These are phyloP conservation scores for Gymnorhina tibicen DNA, from an alignment of 2,113 vertebrate species.

Conservation along the genomic window DNA sequence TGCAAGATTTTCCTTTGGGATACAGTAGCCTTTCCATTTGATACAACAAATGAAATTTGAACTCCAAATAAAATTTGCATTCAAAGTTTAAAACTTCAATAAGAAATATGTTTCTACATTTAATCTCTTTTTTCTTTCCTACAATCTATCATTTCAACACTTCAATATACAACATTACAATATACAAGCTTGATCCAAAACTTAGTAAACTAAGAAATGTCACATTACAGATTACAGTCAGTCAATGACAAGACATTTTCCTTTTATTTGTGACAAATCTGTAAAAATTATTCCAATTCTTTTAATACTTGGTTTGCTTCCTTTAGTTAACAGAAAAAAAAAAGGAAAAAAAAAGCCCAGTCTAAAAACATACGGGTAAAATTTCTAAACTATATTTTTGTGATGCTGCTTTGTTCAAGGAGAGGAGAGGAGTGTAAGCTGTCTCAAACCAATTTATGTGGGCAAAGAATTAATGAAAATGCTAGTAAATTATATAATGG, in stretches of 20 bases:
- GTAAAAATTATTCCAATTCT: neutral
- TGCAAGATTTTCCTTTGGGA: neutral
- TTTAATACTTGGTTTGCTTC: neutral
- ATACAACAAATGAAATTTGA: neutral
- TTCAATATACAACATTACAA: neutral
- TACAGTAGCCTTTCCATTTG: neutral
- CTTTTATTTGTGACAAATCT: neutral
- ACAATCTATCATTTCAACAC: neutral
- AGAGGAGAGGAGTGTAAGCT: neutral
- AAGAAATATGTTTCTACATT: neutral
- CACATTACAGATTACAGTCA: neutral
- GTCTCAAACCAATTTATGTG: neutral
- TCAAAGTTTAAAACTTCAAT: neutral
- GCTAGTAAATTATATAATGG: neutral
- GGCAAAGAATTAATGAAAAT: slow-evolving; percentile 13
- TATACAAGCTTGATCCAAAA: neutral
- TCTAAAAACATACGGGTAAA: neutral
- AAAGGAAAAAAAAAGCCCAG: neutral
- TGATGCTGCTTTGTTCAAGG: neutral
- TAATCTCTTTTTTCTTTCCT: neutral
- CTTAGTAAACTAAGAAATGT: neutral
- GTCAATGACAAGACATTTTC: neutral
- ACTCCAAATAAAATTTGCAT: neutral
- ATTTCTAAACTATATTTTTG: neutral
- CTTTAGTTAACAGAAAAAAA: neutral